Evolutionary conservation across 1,140 invertebrate species (phyloP).

Genomic region (Apolygus lucorum): DNA sequence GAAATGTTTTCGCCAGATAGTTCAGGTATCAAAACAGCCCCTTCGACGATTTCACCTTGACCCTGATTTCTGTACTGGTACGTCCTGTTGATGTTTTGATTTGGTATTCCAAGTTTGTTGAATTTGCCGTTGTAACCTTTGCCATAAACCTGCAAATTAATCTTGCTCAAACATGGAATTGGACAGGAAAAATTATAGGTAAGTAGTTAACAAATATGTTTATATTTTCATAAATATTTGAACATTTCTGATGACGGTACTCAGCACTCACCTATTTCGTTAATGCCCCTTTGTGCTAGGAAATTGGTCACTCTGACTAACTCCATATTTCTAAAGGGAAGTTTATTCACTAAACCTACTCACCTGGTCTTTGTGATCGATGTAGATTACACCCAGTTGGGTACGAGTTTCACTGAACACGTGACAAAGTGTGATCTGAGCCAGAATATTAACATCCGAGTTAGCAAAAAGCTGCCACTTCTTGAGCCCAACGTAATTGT

Average conservation of each 20-base stretch:
- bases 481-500: background rate
- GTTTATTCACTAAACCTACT: too few relatives aligned
- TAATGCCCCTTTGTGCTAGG: too few relatives aligned
- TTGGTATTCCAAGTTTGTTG: background rate
- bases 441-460: background rate
- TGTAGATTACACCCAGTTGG: background rate
- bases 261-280: too few relatives aligned
- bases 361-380: background rate
- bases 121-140: background rate
- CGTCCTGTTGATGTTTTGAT: too few relatives aligned
- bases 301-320: too few relatives aligned
- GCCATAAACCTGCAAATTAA: background rate
- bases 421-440: background rate
- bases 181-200: too few relatives aligned
- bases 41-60: background rate
- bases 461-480: background rate
- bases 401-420: background rate
- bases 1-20: background rate
- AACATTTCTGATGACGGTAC: too few relatives aligned
- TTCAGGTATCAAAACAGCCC: background rate
- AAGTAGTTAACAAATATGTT: too few relatives aligned
- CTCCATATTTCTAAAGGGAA: too few relatives aligned
- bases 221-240: too few relatives aligned
- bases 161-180: too few relatives aligned
- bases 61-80: too few relatives aligned